These are phyloP conservation scores for Melanargia galathea DNA, from an alignment of 2,888 invertebrate species.

Conservation along the genomic window DNA sequence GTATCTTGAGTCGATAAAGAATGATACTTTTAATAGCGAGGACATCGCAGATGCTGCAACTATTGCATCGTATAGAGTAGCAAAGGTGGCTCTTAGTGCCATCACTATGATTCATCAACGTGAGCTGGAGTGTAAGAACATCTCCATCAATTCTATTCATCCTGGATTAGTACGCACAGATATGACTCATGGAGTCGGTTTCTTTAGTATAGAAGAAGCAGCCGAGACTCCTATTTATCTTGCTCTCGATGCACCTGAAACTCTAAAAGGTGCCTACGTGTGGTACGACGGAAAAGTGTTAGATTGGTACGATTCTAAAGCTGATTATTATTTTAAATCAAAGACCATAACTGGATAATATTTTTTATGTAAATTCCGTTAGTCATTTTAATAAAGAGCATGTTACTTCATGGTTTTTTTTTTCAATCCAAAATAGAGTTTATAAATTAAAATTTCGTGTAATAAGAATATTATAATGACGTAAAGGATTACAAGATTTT, in stretches of 20 bases:
- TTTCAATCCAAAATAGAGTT: too few species aligned
- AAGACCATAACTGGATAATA: not conserved
- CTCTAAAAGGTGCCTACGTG: slow-evolving; percentile 83
- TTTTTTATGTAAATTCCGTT: not conserved
- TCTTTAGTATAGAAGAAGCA: slow-evolving; percentile 77
- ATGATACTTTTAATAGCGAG: slow-evolving; percentile 54
- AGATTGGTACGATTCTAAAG: slow-evolving; percentile 74
- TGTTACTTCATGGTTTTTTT: too few species aligned
- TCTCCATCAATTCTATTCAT: slow-evolving; percentile 84
- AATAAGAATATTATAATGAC: too few species aligned
- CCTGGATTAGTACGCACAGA: slow-evolving; percentile 91
- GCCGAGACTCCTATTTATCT: slow-evolving; percentile 80
- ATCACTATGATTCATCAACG: slow-evolving; percentile 85
- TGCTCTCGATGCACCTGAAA: slow-evolving; percentile 74
- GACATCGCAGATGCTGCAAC: slow-evolving; percentile 48
- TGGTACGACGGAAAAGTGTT: slow-evolving; percentile 81
- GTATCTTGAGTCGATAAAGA: slow-evolving; percentile 78
- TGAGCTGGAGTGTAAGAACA: slow-evolving; percentile 80
- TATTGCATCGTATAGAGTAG: slow-evolving; percentile 83
- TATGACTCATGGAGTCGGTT: slow-evolving; percentile 85
- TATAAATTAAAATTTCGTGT: too few species aligned
- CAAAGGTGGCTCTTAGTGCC: slow-evolving; percentile 88
- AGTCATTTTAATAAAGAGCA: too few species aligned
- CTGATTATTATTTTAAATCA: slow-evolving; percentile 14
- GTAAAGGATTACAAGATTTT: too few species aligned